Conservation (phyloP, 30 jellyfish, hydroid and myxozoan species). For the Morbakka virulenta region DNA sequence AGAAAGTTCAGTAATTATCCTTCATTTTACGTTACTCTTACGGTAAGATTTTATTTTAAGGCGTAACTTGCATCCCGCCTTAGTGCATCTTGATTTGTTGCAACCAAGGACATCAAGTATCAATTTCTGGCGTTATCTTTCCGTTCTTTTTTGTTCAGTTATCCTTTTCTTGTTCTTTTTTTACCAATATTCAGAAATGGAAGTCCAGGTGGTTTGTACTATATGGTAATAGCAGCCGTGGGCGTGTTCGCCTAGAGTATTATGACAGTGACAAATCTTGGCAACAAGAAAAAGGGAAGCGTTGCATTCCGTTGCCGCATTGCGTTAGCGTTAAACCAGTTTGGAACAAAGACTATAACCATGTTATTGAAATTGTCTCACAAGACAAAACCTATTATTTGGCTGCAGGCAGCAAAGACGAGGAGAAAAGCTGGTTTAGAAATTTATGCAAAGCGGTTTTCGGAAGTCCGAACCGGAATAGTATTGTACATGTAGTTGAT, state of each 20-base stretch:
- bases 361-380: constrained; percentile 90
- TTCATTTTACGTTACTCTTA: no score
- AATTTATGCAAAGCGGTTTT: constrained; percentile 86
- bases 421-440: constrained; percentile 94
- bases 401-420: constrained; percentile 97
- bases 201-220: constrained; percentile 96
- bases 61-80: no score
- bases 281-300: constrained; percentile 96
- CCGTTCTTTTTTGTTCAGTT: no score
- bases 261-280: constrained; percentile 90
- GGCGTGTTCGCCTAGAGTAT: constrained; percentile 93
- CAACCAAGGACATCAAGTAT: no score
- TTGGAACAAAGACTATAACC: constrained; percentile 95
- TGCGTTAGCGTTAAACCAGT: constrained; percentile 98
- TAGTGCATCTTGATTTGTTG: no score
- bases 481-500: constrained; percentile 82
- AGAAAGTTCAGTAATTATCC: no score
- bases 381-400: constrained; percentile 88
- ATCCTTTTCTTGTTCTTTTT: no score
- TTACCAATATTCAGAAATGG: constrained; percentile 74
- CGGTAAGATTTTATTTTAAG: no score
- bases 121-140: no score
- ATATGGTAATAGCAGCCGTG: constrained; percentile 90
- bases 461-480: constrained; percentile 89
- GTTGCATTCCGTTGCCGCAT: constrained; percentile 86